Conservation (phyloP, 92 coral and sea anemone genomes). For the Anthopleura xanthogrammica region DNA sequence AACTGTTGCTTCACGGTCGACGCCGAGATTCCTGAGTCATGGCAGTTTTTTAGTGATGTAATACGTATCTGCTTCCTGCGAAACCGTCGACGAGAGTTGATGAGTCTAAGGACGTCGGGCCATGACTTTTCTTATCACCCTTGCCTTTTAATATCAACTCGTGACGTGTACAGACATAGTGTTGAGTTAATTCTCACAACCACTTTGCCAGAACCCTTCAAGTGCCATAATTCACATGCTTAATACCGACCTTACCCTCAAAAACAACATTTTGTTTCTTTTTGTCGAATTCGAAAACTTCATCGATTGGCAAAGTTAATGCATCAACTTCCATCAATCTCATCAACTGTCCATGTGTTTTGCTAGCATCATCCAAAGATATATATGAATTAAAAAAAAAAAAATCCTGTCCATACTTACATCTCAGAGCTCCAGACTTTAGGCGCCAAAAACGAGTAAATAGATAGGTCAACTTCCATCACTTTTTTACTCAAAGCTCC, state of each 20-base stretch:
- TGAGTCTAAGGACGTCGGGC: constrained; percentile 23
- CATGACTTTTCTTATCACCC: constrained; percentile 13
- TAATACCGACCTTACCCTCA: constrained; percentile 9
- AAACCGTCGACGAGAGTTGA: constrained; percentile 23
- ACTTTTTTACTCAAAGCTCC: constrained; percentile 15
- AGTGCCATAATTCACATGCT: constrained; percentile 27
- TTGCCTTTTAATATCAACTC: constrained; percentile 24
- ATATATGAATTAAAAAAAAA: not conserved
- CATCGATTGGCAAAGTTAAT: not conserved
- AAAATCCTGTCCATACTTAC: constrained; percentile 26
- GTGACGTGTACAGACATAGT: constrained; percentile 34
- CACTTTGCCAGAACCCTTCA: constrained; percentile 26
- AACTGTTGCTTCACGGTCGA: constrained; percentile 47
- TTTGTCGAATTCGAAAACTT: constrained; percentile 6
- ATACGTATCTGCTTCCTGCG: constrained; percentile 32
- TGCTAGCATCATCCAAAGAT: not conserved
- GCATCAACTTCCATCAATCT: constrained; percentile 6
- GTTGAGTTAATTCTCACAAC: constrained; percentile 22
- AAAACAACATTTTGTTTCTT: not conserved
- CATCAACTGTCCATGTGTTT: constrained; percentile 9
- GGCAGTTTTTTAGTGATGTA: constrained; percentile 47
- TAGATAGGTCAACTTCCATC: constrained; percentile 34
- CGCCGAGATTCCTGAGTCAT: constrained; percentile 57
- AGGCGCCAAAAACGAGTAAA: constrained; percentile 31
- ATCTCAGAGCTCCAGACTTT: constrained; percentile 31